Conservation (phyloP, 64 coral and sea anemone species). For the Trachythela sp. region DNA sequence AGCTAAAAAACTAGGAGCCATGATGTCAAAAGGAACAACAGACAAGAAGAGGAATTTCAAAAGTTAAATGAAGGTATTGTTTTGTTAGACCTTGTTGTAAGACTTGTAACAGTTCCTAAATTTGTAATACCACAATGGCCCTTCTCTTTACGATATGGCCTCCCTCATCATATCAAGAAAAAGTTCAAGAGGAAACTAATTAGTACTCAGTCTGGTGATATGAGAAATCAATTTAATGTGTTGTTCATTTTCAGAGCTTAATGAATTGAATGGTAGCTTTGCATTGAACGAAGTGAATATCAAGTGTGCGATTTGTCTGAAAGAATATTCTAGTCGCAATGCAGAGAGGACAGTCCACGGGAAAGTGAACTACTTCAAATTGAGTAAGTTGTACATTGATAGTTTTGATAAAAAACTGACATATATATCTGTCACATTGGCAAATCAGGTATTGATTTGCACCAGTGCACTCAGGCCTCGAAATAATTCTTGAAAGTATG, state of each 20-base stretch:
- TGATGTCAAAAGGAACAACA: slow-evolving; percentile 7
- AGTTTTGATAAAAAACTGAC: no score
- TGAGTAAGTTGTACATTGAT: slow-evolving; percentile 33
- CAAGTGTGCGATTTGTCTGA: slow-evolving; percentile 47
- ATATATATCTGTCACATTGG: neutral
- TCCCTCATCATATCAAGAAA: no score
- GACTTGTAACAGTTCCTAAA: no score
- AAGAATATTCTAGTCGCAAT: neutral
- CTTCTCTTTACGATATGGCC: no score
- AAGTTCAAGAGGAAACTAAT: no score
- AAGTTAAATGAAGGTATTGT: slow-evolving; percentile 34
- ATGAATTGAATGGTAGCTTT: slow-evolving; percentile 8
- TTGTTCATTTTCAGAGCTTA: slow-evolving; percentile 20
- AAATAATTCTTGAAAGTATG: no score
- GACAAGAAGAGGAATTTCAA: slow-evolving; percentile 34
- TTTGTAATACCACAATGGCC: no score
- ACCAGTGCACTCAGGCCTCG: no score
- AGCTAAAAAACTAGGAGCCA: neutral
- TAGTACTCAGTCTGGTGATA: no score
- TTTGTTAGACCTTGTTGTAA: no score
- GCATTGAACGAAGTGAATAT: slow-evolving; percentile 38
- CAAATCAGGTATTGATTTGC: neutral
- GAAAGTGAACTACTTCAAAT: slow-evolving; percentile 43
- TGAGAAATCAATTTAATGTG: neutral
- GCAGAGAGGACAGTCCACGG: slow-evolving; percentile 25